These are phyloP conservation scores for Crotophaga sulcirostris DNA, from an alignment of 2,113 vertebrate genomes.

Conservation along the genomic window DNA sequence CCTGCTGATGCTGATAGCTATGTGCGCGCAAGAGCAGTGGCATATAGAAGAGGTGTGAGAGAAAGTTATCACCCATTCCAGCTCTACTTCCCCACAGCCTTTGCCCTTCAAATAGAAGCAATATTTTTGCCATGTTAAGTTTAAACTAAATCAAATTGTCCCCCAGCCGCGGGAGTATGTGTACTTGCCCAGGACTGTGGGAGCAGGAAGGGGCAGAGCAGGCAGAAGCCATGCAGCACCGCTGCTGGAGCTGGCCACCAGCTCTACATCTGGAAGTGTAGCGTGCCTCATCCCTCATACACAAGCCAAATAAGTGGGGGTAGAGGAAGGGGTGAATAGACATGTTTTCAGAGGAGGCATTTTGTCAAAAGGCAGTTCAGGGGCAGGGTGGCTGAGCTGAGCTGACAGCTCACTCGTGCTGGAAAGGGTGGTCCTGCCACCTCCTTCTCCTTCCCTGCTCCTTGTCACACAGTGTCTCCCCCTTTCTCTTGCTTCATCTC, in stretches of 20 bases:
- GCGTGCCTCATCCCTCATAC: accelerated
- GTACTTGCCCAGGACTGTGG: accelerated
- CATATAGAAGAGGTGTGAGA: not conserved
- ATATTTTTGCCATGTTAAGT: not conserved
- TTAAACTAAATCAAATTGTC: not conserved
- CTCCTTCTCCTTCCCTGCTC: not conserved
- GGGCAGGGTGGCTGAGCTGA: not conserved
- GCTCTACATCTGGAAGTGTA: not conserved
- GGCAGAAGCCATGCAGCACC: not conserved
- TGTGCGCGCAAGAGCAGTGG: not conserved
- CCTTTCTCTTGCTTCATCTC: not conserved
- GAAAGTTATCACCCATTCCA: not conserved
- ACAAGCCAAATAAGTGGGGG: not conserved
- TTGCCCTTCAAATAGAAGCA: not conserved
- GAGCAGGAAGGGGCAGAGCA: not conserved
- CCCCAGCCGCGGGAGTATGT: accelerated
- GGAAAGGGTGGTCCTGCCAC: not conserved
- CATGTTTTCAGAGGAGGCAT: not conserved
- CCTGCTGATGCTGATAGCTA: not conserved
- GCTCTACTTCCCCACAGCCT: not conserved
- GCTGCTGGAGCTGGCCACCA: not conserved
- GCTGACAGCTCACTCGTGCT: accelerated
- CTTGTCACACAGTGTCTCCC: not conserved
- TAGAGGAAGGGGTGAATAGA: not conserved
- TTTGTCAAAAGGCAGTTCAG: not conserved